These are phyloP conservation scores for Microvelia longipes DNA, from an alignment of 1,140 invertebrate genomes.

Conservation along the genomic window DNA sequence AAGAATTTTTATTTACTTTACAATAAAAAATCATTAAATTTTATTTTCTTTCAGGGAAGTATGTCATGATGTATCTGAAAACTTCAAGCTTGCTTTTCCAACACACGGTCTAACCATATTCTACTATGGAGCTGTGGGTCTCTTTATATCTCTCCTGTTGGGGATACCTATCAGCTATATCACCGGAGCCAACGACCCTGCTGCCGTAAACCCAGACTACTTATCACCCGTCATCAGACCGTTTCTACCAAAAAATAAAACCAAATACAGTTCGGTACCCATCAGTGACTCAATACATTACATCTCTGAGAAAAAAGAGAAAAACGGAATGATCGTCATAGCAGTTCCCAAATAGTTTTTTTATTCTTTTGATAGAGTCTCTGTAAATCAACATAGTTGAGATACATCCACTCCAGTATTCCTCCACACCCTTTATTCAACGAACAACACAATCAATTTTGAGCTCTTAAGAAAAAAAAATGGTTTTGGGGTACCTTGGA, in stretches of 20 bases:
- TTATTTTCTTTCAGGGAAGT: background rate
- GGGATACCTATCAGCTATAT: constrained; percentile 1
- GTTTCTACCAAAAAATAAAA: constrained; percentile 11
- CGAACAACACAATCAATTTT: no score
- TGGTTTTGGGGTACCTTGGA: no score
- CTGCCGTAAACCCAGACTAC: background rate
- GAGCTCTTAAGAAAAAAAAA: no score
- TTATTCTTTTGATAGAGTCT: no score
- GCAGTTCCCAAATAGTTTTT: no score
- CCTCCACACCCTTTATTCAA: no score
- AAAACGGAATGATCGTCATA: background rate
- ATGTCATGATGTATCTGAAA: background rate
- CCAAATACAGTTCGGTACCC: constrained; percentile 1
- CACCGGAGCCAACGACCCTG: background rate
- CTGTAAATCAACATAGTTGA: no score
- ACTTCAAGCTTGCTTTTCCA: background rate
- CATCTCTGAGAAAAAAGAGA: background rate
- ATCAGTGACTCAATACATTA: no score
- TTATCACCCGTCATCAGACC: constrained; percentile 18
- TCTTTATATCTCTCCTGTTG: constrained; percentile 20
- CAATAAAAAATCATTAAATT: background rate
- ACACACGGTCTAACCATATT: background rate
- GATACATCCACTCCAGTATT: no score
- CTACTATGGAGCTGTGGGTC: constrained; percentile 8
- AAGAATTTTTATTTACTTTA: background rate